Percentiles rank a stretch among this genome's conserved stretches.
phyloP scores from a whole-genome alignment of 2,888 invertebrate species.

The Eubasilissa splendida region DNA sequence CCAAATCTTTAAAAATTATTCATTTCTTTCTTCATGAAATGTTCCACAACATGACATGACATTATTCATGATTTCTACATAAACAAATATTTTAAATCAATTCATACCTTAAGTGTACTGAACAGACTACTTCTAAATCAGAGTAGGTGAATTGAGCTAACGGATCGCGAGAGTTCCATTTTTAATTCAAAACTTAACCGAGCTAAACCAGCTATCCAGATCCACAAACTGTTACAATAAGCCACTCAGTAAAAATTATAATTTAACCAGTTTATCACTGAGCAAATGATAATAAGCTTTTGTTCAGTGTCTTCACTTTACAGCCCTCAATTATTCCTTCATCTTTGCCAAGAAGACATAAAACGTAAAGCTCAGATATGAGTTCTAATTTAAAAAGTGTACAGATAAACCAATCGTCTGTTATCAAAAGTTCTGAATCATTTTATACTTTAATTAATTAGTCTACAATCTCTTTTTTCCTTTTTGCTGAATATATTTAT shows the following conservation, averaged over 20 bases:
- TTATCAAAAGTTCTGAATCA: too few relatives aligned
- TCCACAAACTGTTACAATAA: background rate
- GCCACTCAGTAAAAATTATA: background rate
- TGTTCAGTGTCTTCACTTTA: background rate
- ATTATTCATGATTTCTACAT: too few relatives aligned
- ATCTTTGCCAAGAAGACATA: background rate
- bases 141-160: conserved; percentile 25
- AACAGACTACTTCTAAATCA: conserved; percentile 3
- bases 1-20: too few relatives aligned
- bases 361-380: background rate
- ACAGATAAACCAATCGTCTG: too few relatives aligned
- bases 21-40: too few relatives aligned
- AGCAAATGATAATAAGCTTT: background rate
- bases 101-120: background rate
- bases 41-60: too few relatives aligned
- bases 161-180: conserved; percentile 25
- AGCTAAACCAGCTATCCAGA: conserved; percentile 13
- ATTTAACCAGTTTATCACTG: background rate
- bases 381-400: too few relatives aligned
- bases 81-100: too few relatives aligned
- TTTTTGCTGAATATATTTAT: too few relatives aligned
- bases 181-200: conserved; percentile 27
- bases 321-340: background rate
- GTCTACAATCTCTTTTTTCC: too few relatives aligned
- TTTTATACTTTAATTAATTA: too few relatives aligned